Base-by-base conservation (phyloP, 2,888 invertebrate species). In the Xanthorhoe spadicearia region DNA sequence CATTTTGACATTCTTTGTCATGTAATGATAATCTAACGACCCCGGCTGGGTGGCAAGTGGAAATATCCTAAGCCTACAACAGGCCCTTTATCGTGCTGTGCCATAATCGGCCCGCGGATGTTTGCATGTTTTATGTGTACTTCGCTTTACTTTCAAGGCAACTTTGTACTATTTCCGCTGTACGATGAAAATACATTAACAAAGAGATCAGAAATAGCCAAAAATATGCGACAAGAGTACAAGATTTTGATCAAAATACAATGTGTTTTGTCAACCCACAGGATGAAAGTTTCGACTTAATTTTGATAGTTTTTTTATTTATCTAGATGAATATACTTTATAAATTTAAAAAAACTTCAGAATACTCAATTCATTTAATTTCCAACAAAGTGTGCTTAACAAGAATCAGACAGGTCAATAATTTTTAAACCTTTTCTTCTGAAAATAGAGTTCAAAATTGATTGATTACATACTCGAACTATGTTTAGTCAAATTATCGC, bases 51-150 rank as follows among this genome's bases (percentile, higher is more conserved):
- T 66, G 66, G 66, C 58, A 53, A 53, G 61, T 43, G 18, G 32
- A 58, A 54, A 53, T 51, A 19, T 48, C 38, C 17, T 38, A 56
- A 13, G 49, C 19, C 17, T 9, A 62, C 66, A 66, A 66, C 28
- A 23, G 51, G 17, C 51, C 32, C 57, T 66, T 66, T 61, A 67
- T 66, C 65, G 49, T n/a, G 43, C 32, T 52, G 23, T 32, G 49
- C 46, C 32, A 61, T 59, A 59, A 66, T 63, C 59, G 62, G 19
- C 52, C 32, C 56, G 59, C 76, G 77, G 76, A 75, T 80, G 72
- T 77, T 72, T 64, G 70, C 54, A 19, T 18, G 43, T 23, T 63
- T 61, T 68, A 57, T 51, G 57, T 55, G 51, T 49, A 60, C 63
- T 63, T 52, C 23, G 43, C 54, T 60, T 59, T 46, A 60, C 52